Evolutionary conservation across 2,888 invertebrate genomes (phyloP), one percentile per base, ranked within the genome.

Genomic region (Bugulina stolonifera): DNA sequence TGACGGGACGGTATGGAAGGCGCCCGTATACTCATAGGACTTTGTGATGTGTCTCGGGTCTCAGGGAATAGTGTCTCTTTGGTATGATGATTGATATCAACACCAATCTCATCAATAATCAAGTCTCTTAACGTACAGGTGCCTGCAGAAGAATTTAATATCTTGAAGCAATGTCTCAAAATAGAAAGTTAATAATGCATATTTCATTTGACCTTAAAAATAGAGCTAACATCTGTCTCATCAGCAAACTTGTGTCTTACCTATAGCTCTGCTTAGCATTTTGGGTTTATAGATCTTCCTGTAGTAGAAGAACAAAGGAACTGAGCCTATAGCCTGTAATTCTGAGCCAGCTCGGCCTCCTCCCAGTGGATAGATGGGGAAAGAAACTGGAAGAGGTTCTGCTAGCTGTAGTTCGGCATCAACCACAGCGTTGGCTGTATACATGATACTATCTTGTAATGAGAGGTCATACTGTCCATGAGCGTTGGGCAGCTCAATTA

Each of bases 271-370:
- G 75, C 80, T 78, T 74, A 76, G 79, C 27, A 73, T 74, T 22
- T 54, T 71, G 0, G 81, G 82, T 73, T 76, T 74, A 0, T 74
- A 75, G 64, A 74, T 76, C 72, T 79, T 81, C 1, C 78, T 79
- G 80, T 81, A 81, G 77, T 79, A 81, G 70, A 80, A 76, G 18
- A 80, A 75, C 27, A 83, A 72, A 0, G 82, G 83, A 22, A 82
- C 73, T 34, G 74, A 77, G 5, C 82, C 83, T 75, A 78, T 77
- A 0, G 82, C 78, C 54, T 76, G 77, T 73, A 79, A 79, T n/a
- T 77, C 76, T 0, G 78, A 73, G 32, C 79, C 78, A 22, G 77
- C 74, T 32, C 73, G 77, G 0, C 79, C 79, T 1, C 77, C 73
- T 72, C 79, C 77, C 57, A 81, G 25, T n/a, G 70, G 70, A 35